Evolutionary conservation across 1,140 invertebrate genomes (phyloP), one percentile per base, ranked within the genome.

Genomic region (Heliothis virescens): DNA sequence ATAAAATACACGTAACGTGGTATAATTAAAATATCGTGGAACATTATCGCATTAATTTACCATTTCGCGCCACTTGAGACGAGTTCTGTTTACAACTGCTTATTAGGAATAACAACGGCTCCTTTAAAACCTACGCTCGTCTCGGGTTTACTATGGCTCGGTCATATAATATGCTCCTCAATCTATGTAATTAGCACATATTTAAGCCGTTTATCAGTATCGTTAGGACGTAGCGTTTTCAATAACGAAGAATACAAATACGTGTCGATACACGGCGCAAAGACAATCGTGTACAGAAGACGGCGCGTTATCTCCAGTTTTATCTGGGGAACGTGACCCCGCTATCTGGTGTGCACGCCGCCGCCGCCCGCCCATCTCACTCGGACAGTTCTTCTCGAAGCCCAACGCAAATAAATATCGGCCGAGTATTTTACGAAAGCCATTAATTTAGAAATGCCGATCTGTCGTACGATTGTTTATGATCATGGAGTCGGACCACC

Each of bases 251-350:
- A 86, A 59, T 53, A 80, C 48, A 34, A 75, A 82, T 83, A 80
- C 78, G 78, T 77, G 65, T 81, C 47, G 79, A 76, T 80, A 84
- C 81, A 79, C 81, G 80, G 72, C 75, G 82, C 82, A 82, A 85
- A 91, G 88, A 92, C 89, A 91, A 91, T 89, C 86, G 89, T 81
- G 82, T 77, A 86, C 81, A 88, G 86, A 91, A 89, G 89, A 88
- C 86, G 89, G 79, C 67, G 81, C 53, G 81, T 90, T 91, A 91
- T 91, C 90, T 87, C n/a, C 7, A 13, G 83, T 83, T 88, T 89
- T 91, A 91, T 91, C 90, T 87, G 65, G 73, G 84, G 86, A 90
- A 90, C 89, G 90, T 91, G 90, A 91, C 90, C 90, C 86, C 88
- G 76, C 86, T 90, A 92, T 92, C 90, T 74, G 26, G 74, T 18